Evolutionary conservation across 2,113 vertebrate species (phyloP).

Genomic region (Cygnus buccinator): DNA sequence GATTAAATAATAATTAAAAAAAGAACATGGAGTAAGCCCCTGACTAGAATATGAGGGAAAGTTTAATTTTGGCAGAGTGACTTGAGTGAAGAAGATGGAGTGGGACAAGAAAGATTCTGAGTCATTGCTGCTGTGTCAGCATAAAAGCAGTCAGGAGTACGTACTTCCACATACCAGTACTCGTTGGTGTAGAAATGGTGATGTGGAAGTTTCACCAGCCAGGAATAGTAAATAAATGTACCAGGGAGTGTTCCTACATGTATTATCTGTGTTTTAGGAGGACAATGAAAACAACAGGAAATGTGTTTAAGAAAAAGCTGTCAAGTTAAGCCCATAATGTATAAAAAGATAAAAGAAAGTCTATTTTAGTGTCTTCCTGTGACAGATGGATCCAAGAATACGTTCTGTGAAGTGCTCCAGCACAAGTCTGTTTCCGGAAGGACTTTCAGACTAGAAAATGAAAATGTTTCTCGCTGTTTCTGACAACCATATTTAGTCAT

Average conservation of each 20-base stretch:
- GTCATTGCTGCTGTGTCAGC: rapidly evolving
- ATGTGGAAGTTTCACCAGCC: neutral
- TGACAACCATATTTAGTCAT: neutral
- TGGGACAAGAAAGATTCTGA: neutral
- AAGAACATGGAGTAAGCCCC: neutral
- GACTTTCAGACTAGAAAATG: neutral
- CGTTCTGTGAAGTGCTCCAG: conserved; percentile 5
- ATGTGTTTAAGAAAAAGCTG: neutral
- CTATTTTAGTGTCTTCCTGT: neutral
- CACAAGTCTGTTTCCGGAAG: neutral
- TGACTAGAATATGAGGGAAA: neutral
- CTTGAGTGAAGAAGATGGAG: neutral
- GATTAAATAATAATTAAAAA: neutral
- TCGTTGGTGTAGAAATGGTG: neutral
- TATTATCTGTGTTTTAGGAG: neutral
- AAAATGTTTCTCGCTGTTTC: neutral
- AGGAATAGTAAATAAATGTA: neutral
- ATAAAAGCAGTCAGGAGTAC: neutral
- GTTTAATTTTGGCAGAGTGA: neutral
- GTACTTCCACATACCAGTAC: neutral
- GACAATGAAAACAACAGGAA: neutral
- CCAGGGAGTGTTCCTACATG: neutral
- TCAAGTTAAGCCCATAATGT: neutral
- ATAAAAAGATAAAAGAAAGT: neutral
- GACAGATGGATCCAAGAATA: neutral